These are phyloP conservation scores for Paramuricea clavata DNA, from an alignment of 92 coral and sea anemone species.

Conservation along the genomic window DNA sequence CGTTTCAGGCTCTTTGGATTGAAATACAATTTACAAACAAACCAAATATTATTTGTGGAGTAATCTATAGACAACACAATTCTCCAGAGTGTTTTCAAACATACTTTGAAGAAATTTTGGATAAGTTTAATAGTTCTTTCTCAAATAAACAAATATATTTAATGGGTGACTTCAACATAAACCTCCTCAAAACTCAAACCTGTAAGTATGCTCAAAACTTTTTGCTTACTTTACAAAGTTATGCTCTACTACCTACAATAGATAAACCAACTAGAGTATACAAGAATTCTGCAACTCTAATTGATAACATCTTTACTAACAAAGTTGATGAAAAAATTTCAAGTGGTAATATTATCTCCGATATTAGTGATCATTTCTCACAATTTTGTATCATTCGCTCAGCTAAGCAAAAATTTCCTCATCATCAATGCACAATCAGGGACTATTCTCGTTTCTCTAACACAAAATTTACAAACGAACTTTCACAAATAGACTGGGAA, in stretches of 20 bases:
- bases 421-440: conserved; percentile 27
- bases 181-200: conserved; percentile 39
- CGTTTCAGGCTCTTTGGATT: conserved; percentile 68
- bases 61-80: conserved; percentile 58
- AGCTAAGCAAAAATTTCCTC: too few species aligned
- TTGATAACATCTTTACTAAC: conserved; percentile 64
- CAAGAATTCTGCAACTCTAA: conserved; percentile 64
- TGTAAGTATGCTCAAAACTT: conserved; percentile 46
- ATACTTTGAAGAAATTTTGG: conserved; percentile 42
- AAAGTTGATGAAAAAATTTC: conserved; percentile 25
- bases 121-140: conserved; percentile 40
- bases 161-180: conserved; percentile 31
- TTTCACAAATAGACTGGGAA: conserved; percentile 37
- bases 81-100: conserved; percentile 46
- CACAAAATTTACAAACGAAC: conserved; percentile 34
- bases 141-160: conserved; percentile 38
- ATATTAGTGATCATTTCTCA: conserved; percentile 62
- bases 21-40: conserved; percentile 52
- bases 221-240: conserved; percentile 51
- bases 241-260: conserved; percentile 46
- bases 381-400: conserved; percentile 58
- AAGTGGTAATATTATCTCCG: conserved; percentile 73
- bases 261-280: conserved; percentile 69
- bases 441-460: conserved; percentile 49
- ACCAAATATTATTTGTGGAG: conserved; percentile 59